phyloP scores from a whole-genome alignment of 2,113 vertebrate genomes.

The Heterotis niloticus region DNA sequence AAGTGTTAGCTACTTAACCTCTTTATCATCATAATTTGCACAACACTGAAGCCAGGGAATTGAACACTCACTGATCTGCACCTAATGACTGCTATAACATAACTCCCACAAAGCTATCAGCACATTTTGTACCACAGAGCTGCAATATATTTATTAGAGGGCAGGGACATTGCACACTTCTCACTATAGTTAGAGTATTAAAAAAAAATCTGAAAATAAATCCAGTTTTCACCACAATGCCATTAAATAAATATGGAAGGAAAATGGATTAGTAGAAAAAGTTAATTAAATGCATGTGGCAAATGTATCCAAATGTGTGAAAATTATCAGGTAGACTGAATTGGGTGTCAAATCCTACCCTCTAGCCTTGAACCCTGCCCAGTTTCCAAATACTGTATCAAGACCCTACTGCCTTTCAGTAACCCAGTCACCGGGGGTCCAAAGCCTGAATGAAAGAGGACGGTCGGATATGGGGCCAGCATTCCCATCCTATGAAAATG shows the following conservation, averaged over 20 bases:
- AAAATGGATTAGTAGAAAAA: background rate
- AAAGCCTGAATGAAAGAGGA: too few relatives aligned
- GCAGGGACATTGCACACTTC: background rate
- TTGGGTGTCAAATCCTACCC: too few relatives aligned
- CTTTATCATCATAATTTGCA: constrained; percentile 15
- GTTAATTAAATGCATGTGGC: background rate
- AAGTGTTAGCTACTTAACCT: constrained; percentile 5
- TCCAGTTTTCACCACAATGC: background rate
- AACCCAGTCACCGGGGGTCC: too few relatives aligned
- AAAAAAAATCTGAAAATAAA: background rate
- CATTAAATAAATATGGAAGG: background rate
- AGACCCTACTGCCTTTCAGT: too few relatives aligned
- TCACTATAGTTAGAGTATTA: background rate
- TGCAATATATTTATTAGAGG: background rate
- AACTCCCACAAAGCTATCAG: background rate
- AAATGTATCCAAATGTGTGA: background rate
- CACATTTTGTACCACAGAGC: background rate
- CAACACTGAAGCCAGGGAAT: constrained; percentile 1
- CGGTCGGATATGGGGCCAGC: too few relatives aligned
- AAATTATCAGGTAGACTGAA: background rate
- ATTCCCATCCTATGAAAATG: too few relatives aligned
- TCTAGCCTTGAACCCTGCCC: too few relatives aligned
- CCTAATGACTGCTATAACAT: background rate
- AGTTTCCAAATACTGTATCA: too few relatives aligned
- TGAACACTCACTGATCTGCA: background rate